A percentile compares a stretch with the other conserved stretches of the same genome.
phyloP scores from a whole-genome alignment of 2,113 vertebrate genomes.

The Ariopsis seemanni region DNA sequence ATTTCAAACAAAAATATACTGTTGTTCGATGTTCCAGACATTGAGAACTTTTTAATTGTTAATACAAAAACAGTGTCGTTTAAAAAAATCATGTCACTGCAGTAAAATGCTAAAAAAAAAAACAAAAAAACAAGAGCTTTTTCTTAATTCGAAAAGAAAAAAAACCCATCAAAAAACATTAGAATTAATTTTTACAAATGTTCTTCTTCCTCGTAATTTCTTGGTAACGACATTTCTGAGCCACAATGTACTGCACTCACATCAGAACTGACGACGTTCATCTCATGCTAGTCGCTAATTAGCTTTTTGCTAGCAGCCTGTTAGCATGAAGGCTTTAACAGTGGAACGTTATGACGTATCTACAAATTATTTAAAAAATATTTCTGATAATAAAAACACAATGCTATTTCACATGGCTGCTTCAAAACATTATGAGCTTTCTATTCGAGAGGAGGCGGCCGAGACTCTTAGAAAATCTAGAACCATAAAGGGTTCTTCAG shows the following conservation, averaged over 20 bases:
- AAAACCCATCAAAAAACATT: not conserved
- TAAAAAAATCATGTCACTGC: constrained; percentile 66
- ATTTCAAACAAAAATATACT: constrained; percentile 54
- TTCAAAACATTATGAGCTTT: not conserved
- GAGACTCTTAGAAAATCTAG: not conserved
- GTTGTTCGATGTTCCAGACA: constrained; percentile 74
- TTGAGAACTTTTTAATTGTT: constrained; percentile 67
- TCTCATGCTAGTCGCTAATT: not conserved
- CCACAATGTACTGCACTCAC: constrained; percentile 2
- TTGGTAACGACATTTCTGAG: not conserved
- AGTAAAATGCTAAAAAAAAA: constrained; percentile 57
- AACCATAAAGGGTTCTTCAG: not conserved
- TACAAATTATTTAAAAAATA: too few species aligned
- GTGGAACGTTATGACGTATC: not conserved
- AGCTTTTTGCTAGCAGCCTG: not conserved
- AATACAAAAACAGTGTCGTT: constrained; percentile 64
- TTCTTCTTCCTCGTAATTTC: not conserved
- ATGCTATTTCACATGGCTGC: not conserved
- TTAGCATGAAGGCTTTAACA: not conserved
- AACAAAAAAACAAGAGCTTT: not conserved
- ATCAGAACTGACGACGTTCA: not conserved
- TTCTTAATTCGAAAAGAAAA: too few species aligned
- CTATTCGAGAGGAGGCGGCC: not conserved
- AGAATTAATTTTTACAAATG: not conserved
- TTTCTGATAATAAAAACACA: not conserved